Base-by-base conservation (phyloP, 1,140 invertebrate genomes). In the Drosophila sulfurigaster region DNA sequence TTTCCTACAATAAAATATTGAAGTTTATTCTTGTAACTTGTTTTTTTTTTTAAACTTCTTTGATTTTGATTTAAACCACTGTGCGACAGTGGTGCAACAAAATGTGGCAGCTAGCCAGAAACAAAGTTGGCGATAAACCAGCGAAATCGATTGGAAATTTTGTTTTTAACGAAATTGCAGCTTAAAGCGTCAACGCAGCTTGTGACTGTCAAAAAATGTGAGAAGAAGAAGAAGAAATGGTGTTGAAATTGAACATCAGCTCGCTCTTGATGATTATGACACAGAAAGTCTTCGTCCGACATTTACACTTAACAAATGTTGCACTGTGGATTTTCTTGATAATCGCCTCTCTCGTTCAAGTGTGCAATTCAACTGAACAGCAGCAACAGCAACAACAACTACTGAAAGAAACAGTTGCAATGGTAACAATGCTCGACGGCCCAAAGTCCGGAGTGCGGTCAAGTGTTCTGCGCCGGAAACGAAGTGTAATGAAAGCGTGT, bases 91-190 rank as follows among this genome's bases (percentile, higher is more conserved):
- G n/a, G 28, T 56, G 41, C 46, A 57, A 58, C 49, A 67, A 59
- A 67, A 38, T 41, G 68, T 57, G 49, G 65, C 70, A 28, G 64
- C 48, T 45, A 70, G 80, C 78, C 78, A 90, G 68, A 88, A 88
- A 82, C 81, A 81, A 87, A 88, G 81, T 91, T 91, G 88, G 79
- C 82, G 89, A 79, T 91, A 89, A 91, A 91, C 83, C 81, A 91
- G 75, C 85, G 79, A 91, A 91, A 91, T 91, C 89, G 89, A 91
- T 91, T 89, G 76, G 70, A 89, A 91, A 86, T 81, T 82, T 82
- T 89, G 91, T 91, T 82, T 89, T 91, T 91, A 91, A 82, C 79
- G 75, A 91, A 91, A 91, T 89, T 91, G 89, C 81, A 91, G 85
- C 89, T 91, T 91, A 91, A 91, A 91, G 75, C 91, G 79, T 91